Evolutionary conservation across 2,113 vertebrate species (phyloP), one percentile per base, ranked within the genome.

Genomic region (Mormyrus lacerda): DNA sequence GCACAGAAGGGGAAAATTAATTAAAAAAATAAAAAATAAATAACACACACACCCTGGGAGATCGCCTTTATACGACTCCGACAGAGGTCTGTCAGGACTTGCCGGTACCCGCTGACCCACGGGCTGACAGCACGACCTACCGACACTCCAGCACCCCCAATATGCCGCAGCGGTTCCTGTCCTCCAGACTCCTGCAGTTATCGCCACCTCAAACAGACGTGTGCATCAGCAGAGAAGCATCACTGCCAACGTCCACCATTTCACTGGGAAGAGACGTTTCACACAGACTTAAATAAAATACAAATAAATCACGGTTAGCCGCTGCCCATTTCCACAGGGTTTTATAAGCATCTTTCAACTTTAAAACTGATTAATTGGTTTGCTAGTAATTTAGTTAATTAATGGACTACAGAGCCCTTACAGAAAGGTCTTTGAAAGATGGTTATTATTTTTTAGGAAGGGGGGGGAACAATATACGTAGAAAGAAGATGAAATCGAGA

Each of bases 321-420:
- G 31, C 31, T 76, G 69, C 31, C 69, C 35, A 79, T 79, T 42
- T 79, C 15, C 73, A 79, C 73, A 42, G 73, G 73, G 73, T 42
- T 79, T 79, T 79, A 42, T 42, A 79, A 79, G 35, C 35, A 19
- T 79, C 73, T 35, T 79, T 79, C 73, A 42, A 79, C 73, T 79
- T 39, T 79, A 79, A 79, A 79, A 79, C 73, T 79, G 73, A 79
- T 79, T 79, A 79, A 79, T 79, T 79, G 73, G 73, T 79, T 79
- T 79, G 73, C 35, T 79, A 79, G 73, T 42, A 35, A 79, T 79
- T 79, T 79, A 79, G 13, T 79, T 79, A 79, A 79, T 79, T 79
- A 42, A 79, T 79, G 73, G 31, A 76, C 31, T 76, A 76, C 69
- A 39, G 73, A 79, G 35, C 35, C 73, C 35, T 79, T 19, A 79